Percentiles rank a stretch among this genome's conserved stretches.
Evolutionary conservation across 2,797 vertebrate genomes (phyloP).

Genomic region (Tragopan temminckii): DNA sequence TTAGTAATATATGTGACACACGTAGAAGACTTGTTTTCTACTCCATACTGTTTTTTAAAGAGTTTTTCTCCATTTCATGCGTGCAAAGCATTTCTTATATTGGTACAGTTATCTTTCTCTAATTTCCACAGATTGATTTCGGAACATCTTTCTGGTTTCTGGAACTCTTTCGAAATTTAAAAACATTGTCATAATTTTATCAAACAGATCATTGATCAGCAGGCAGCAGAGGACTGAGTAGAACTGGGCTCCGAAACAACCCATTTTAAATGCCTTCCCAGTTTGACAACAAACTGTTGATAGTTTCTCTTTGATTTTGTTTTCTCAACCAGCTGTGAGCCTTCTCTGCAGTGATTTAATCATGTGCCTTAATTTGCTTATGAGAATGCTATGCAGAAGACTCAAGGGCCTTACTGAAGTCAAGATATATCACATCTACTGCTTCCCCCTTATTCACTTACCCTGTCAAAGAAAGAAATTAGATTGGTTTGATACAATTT

Average conservation of each 20-base stretch:
- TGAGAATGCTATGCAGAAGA: constrained; percentile 20
- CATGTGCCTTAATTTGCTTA: constrained; percentile 67
- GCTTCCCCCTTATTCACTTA: constrained; percentile 67
- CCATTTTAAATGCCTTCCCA: constrained; percentile 1
- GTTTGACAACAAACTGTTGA: neutral
- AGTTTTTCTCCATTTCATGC: neutral
- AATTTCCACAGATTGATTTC: neutral
- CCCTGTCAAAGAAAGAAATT: constrained; percentile 70
- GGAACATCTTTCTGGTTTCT: neutral
- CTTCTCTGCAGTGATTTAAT: constrained; percentile 64
- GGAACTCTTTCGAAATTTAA: neutral
- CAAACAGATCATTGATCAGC: constrained; percentile 3
- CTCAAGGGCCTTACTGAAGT: constrained; percentile 51
- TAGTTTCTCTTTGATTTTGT: constrained; percentile 35
- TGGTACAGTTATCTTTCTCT: neutral
- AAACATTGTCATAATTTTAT: constrained; percentile 9
- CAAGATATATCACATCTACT: constrained; percentile 66
- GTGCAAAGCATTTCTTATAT: neutral
- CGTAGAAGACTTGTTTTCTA: neutral
- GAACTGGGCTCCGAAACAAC: neutral
- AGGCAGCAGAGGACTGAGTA: neutral
- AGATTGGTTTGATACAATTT: constrained; percentile 74
- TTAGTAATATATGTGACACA: too few relatives aligned
- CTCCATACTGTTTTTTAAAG: neutral
- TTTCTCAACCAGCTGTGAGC: constrained; percentile 46